phyloP scores from a whole-genome alignment of 2,888 invertebrate genomes.

The Sepiola atlantica region DNA sequence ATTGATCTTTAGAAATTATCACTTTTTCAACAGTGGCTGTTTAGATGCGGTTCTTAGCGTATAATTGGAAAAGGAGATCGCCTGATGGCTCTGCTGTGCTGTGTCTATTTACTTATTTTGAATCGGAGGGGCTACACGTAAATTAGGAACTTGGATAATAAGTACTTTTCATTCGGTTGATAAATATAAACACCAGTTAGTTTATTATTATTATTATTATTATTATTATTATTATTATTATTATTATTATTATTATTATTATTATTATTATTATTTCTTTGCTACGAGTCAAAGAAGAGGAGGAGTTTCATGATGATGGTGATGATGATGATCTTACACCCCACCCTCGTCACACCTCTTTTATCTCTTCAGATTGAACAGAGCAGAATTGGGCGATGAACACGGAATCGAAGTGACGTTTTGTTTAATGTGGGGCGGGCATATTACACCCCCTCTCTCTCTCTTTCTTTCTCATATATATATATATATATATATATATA shows the following conservation, averaged over 20 bases:
- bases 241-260: background rate
- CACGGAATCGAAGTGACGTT: background rate
- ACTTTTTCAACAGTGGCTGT: too few relatives aligned
- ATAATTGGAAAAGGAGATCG: background rate
- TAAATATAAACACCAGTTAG: conserved; percentile 32
- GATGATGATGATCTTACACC: too few relatives aligned
- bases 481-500: background rate
- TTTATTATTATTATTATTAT: background rate
- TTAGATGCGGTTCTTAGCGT: background rate
- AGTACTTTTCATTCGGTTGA: background rate
- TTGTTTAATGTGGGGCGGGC: background rate
- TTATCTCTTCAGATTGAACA: too few relatives aligned
- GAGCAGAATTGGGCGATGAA: background rate
- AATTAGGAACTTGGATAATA: background rate
- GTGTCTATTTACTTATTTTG: too few relatives aligned
- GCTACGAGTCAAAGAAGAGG: background rate
- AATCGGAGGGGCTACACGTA: background rate
- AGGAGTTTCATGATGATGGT: too few relatives aligned
- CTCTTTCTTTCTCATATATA: too few relatives aligned
- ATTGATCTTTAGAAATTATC: background rate
- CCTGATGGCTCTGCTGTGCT: background rate
- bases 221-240: too few relatives aligned
- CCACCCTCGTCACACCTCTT: too few relatives aligned
- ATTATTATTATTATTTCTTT: background rate
- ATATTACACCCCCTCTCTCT: background rate